phyloP scores from a whole-genome alignment of 2,888 invertebrate species.

The Pedicia rivosa region DNA sequence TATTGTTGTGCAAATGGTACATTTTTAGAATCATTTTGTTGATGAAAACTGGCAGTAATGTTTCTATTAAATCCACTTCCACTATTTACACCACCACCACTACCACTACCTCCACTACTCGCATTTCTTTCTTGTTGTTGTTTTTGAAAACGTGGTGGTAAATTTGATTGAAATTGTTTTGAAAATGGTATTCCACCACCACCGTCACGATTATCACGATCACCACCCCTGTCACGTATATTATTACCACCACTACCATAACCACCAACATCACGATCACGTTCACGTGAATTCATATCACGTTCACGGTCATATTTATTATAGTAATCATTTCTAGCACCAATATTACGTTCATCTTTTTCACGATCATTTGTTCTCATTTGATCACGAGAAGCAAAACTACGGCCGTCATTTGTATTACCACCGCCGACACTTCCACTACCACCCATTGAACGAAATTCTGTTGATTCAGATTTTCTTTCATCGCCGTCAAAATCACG shows the following conservation, averaged over 20 bases:
- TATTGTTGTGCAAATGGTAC: constrained; percentile 20
- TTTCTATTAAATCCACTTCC: constrained; percentile 8
- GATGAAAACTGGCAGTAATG: constrained; percentile 17
- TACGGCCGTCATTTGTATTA: constrained; percentile 12
- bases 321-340: constrained; percentile 20
- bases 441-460: too few relatives aligned
- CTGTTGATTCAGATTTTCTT: too few relatives aligned
- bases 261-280: constrained; percentile 2
- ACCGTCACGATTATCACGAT: constrained; percentile 17
- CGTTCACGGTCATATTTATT: constrained; percentile 10
- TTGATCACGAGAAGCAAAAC: constrained; percentile 11
- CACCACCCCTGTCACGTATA: constrained; percentile 17
- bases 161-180: constrained; percentile 61
- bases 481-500: constrained; percentile 2
- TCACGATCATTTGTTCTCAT: constrained; percentile 19
- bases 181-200: constrained; percentile 41
- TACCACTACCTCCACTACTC: constrained; percentile 2
- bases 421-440: constrained; percentile 18
- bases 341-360: constrained; percentile 21
- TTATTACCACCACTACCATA: constrained; percentile 14
- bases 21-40: constrained; percentile 11
- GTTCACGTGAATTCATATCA: background rate
- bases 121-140: constrained; percentile 40
- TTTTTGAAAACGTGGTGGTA: constrained; percentile 74
- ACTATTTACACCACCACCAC: constrained; percentile 12